phyloP scores from a whole-genome alignment of 2,797 vertebrate species.

The Clarias platycephalus region DNA sequence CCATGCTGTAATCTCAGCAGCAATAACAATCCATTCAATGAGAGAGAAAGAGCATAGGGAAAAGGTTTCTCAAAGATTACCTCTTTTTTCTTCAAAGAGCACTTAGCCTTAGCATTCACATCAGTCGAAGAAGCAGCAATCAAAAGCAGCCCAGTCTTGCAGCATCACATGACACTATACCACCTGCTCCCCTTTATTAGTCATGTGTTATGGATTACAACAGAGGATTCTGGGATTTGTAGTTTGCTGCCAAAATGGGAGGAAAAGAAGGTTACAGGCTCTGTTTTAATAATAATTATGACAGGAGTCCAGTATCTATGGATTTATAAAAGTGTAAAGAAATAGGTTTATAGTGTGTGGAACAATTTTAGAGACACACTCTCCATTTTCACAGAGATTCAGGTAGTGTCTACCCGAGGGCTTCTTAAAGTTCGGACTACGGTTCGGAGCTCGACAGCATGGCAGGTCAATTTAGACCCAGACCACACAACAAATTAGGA shows the following conservation, averaged over 20 bases:
- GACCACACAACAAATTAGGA: too few species aligned
- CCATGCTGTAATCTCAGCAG: constrained; percentile 45
- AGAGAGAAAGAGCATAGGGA: constrained; percentile 46
- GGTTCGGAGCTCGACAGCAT: too few species aligned
- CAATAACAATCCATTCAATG: constrained; percentile 33
- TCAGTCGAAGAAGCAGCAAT: constrained; percentile 64
- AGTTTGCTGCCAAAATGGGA: constrained; percentile 53
- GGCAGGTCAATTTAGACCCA: too few species aligned
- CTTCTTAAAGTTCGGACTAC: too few species aligned
- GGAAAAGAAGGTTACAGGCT: not conserved
- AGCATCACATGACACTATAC: constrained; percentile 73
- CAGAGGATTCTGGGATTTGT: constrained; percentile 71
- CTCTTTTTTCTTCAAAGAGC: constrained; percentile 62
- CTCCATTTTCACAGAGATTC: not conserved
- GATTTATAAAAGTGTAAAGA: not conserved
- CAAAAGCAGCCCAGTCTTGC: constrained; percentile 63
- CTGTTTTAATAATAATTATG: not conserved
- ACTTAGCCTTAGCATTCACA: constrained; percentile 68
- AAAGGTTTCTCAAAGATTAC: constrained; percentile 69
- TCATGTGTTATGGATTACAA: constrained; percentile 67
- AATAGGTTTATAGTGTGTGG: not conserved
- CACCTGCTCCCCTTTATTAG: constrained; percentile 66
- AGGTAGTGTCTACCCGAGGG: too few species aligned
- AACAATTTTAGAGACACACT: not conserved
- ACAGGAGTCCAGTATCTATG: not conserved